phyloP scores from a whole-genome alignment of 2,888 invertebrate genomes.

The Drosophila dives region DNA sequence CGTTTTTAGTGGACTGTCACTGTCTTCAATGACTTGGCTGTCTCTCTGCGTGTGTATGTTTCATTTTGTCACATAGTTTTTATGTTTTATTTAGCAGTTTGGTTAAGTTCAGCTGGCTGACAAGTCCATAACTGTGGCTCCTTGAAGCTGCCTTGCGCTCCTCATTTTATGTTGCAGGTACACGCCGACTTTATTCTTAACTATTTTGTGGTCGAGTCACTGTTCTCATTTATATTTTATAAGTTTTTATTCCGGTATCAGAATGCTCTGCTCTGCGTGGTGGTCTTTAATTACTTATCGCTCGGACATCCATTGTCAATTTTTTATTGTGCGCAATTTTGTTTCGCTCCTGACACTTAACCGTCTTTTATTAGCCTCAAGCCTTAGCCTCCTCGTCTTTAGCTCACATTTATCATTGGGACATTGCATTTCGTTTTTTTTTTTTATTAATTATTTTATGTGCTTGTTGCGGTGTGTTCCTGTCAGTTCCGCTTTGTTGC shows the following conservation, averaged over 20 bases:
- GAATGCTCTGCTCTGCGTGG: not conserved
- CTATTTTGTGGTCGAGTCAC: constrained; percentile 31
- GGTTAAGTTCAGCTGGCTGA: constrained; percentile 19
- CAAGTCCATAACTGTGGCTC: constrained; percentile 30
- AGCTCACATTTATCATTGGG: constrained; percentile 37
- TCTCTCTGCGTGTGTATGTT: constrained; percentile 31
- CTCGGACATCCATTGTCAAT: constrained; percentile 61
- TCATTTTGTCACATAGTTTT: constrained; percentile 77
- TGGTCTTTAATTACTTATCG: constrained; percentile 70
- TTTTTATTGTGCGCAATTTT: constrained; percentile 59
- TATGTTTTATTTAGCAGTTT: constrained; percentile 74
- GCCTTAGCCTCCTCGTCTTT: not conserved
- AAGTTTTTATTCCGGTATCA: constrained; percentile 57
- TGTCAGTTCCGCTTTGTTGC: constrained; percentile 53
- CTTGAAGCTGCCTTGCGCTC: constrained; percentile 26
- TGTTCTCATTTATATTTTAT: constrained; percentile 53
- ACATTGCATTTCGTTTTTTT: constrained; percentile 17
- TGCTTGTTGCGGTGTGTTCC: constrained; percentile 22
- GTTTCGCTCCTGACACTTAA: constrained; percentile 62
- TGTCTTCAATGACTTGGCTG: not conserved
- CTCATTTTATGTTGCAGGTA: constrained; percentile 50
- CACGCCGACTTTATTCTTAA: constrained; percentile 33
- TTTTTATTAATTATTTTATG: constrained; percentile 28
- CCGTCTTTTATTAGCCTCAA: constrained; percentile 63
- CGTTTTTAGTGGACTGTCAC: constrained; percentile 61